Evolutionary conservation across 2,888 invertebrate species (phyloP).

Genomic region (Eupithecia vulgata): DNA sequence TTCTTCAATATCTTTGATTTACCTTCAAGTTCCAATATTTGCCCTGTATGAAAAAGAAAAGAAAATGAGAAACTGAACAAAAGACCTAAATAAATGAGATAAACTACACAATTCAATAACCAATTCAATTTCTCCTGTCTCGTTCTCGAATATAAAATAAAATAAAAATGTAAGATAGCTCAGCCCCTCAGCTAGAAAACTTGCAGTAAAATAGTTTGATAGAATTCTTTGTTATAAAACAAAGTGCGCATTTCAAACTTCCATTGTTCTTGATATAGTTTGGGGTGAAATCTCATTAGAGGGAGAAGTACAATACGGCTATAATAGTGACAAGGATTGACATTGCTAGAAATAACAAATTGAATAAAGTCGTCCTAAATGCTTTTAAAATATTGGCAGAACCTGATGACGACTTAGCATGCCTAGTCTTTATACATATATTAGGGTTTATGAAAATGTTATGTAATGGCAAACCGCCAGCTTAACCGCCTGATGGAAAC

Average conservation of each 20-base stretch:
- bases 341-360: background rate
- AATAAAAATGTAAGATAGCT: background rate
- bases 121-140: background rate
- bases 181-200: background rate
- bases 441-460: background rate
- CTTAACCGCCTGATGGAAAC: slow-evolving; percentile 20
- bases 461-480: slow-evolving; percentile 10
- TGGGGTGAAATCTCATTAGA: slow-evolving; percentile 10
- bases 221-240: slow-evolving; percentile 15
- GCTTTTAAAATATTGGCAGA: background rate
- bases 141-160: background rate
- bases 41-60: background rate
- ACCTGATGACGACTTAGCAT: background rate
- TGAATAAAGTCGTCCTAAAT: background rate
- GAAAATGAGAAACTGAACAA: background rate
- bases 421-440: background rate
- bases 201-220: background rate
- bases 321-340: slow-evolving; percentile 4
- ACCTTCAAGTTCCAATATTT: too few relatives aligned
- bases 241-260: slow-evolving; percentile 22
- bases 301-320: background rate
- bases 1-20: background rate
- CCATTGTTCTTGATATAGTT: slow-evolving; percentile 18
- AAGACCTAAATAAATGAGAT: background rate
- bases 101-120: background rate